Percentiles rank a stretch among this genome's conserved stretches.
These are phyloP conservation scores for Panulirus ornatus DNA, from an alignment of 1,140 invertebrate species.

Conservation along the genomic window DNA sequence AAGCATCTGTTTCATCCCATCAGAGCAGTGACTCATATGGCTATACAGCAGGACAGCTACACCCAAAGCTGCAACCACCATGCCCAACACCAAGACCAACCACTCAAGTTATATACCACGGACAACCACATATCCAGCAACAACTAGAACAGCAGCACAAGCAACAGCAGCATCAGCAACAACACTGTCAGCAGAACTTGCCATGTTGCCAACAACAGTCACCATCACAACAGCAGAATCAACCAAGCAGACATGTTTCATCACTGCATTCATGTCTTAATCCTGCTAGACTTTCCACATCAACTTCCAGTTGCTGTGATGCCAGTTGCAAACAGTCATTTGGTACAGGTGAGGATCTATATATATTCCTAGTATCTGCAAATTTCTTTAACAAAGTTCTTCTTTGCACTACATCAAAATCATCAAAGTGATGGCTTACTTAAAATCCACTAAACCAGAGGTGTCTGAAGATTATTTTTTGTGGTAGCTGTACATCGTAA, in stretches of 20 bases:
- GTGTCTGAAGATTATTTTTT: neutral
- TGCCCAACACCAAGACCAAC: slow-evolving; percentile 12
- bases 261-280: slow-evolving; percentile 9
- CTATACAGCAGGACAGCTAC: neutral
- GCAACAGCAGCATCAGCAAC: slow-evolving; percentile 25
- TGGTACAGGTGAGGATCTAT: slow-evolving; percentile 11
- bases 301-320: slow-evolving; percentile 30
- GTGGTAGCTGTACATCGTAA: neutral
- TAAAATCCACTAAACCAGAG: neutral
- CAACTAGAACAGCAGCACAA: slow-evolving; percentile 46
- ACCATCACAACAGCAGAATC: slow-evolving; percentile 2
- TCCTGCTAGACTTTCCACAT: slow-evolving; percentile 25
- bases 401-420: neutral
- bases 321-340: slow-evolving; percentile 19
- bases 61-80: neutral
- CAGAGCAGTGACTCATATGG: slow-evolving; percentile 34
- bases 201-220: slow-evolving; percentile 11
- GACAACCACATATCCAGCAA: slow-evolving; percentile 53
- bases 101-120: slow-evolving; percentile 54
- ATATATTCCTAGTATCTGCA: neutral
- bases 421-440: neutral
- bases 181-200: neutral
- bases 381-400: neutral
- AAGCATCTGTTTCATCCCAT: slow-evolving; percentile 26
- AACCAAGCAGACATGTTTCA: slow-evolving; percentile 7